phyloP scores from a whole-genome alignment of 2,113 vertebrate genomes.

The Percina caprodes region DNA sequence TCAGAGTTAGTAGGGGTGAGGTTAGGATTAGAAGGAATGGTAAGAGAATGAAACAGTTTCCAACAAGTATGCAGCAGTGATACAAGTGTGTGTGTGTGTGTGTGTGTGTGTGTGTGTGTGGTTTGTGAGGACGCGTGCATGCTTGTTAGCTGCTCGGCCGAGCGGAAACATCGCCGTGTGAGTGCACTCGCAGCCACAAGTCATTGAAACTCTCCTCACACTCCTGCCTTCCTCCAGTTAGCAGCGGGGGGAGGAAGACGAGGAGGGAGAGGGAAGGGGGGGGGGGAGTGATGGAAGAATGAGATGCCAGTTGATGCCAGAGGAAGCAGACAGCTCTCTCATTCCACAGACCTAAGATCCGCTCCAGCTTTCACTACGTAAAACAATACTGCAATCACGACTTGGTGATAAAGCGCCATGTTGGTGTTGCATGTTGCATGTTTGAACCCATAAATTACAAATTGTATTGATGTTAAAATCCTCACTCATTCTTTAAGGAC shows the following conservation, averaged over 20 bases:
- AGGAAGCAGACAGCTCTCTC: slow-evolving; percentile 35
- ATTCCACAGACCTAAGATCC: not conserved
- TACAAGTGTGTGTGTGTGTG: slow-evolving; percentile 39
- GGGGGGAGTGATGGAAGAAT: not conserved
- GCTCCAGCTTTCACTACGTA: not conserved
- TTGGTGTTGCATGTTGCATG: too few relatives aligned
- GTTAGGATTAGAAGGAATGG: slow-evolving; percentile 45
- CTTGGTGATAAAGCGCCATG: not conserved
- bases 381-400: not conserved
- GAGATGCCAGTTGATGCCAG: slow-evolving; percentile 37
- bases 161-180: slow-evolving; percentile 48
- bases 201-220: slow-evolving; percentile 79
- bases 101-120: slow-evolving; percentile 29
- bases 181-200: slow-evolving; percentile 49
- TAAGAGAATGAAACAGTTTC: slow-evolving; percentile 46
- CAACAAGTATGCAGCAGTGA: slow-evolving; percentile 43
- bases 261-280: too few relatives aligned
- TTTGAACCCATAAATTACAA: not conserved
- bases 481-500: not conserved
- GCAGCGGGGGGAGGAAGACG: slow-evolving; percentile 21
- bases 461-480: not conserved
- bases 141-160: slow-evolving; percentile 42
- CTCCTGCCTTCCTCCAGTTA: slow-evolving; percentile 63
- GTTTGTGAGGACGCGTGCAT: not conserved
- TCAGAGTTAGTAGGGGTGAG: slow-evolving; percentile 51